Evolutionary conservation across 2,888 invertebrate species (phyloP).

Genomic region (Hofmannophila pseudospretella): DNA sequence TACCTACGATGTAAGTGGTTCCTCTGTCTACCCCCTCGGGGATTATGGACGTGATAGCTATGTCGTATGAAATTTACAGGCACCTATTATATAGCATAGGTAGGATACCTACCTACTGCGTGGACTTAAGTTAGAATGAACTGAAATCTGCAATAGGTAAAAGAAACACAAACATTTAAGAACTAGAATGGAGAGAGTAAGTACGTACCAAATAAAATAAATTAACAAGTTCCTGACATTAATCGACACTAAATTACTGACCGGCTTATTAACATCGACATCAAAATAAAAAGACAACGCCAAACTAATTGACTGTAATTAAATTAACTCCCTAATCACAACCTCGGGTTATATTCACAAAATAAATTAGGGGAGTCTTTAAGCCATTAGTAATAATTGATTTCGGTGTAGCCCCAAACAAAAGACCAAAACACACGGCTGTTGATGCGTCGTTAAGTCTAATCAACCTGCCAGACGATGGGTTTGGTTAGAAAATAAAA

Average conservation of each 20-base stretch:
- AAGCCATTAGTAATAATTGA: conserved; percentile 62
- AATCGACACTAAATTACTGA: background rate
- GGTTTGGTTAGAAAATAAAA: conserved; percentile 20
- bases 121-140: no score
- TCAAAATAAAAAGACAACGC: background rate
- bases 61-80: no score
- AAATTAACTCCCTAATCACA: conserved; percentile 54
- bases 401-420: conserved; percentile 41
- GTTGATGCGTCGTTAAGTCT: conserved; percentile 38
- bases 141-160: no score
- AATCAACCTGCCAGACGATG: conserved; percentile 23
- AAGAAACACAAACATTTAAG: no score
- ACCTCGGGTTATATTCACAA: conserved; percentile 37
- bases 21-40: no score
- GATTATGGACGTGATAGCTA: no score
- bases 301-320: conserved; percentile 32
- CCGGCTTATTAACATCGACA: background rate
- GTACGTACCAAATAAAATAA: no score
- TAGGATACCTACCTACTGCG: no score
- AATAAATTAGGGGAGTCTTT: conserved; percentile 55
- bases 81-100: no score
- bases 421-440: conserved; percentile 29
- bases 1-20: no score
- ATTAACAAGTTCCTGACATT: no score
- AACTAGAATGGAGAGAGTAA: no score